Percentiles rank a stretch among this genome's conserved stretches.
phyloP scores from a whole-genome alignment of 2,113 vertebrate genomes.

The Oreocharis arfaki region DNA sequence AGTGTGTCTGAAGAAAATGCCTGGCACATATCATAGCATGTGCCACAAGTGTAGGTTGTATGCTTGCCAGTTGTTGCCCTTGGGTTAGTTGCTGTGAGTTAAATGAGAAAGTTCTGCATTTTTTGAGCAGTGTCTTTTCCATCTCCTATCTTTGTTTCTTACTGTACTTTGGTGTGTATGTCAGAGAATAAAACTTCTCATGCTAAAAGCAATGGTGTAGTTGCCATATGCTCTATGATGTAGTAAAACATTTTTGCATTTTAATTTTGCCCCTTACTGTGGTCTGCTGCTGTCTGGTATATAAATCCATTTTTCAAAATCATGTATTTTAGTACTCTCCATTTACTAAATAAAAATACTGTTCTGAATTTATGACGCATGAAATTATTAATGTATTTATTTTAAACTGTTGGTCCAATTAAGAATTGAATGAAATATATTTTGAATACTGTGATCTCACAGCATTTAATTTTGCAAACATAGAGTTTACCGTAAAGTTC shows the following conservation, averaged over 20 bases:
- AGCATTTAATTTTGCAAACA: neutral
- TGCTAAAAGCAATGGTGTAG: neutral
- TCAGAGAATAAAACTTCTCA: neutral
- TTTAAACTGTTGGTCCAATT: neutral
- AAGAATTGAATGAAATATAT: neutral
- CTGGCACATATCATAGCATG: neutral
- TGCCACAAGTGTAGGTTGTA: neutral
- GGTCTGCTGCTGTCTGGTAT: neutral
- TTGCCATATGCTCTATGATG: neutral
- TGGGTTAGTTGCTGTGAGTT: slow-evolving; percentile 1
- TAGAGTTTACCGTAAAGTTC: neutral
- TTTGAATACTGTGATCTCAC: neutral
- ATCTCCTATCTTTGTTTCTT: neutral
- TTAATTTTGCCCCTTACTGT: neutral
- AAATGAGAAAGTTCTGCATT: neutral
- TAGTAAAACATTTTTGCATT: neutral
- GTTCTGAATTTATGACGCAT: neutral
- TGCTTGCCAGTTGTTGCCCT: neutral
- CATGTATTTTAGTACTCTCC: neutral
- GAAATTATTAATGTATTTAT: neutral
- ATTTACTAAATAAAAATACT: neutral
- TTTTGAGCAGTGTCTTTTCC: neutral
- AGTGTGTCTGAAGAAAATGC: slow-evolving; percentile 1
- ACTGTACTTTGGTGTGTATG: neutral
- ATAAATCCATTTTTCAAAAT: neutral